Evolutionary conservation across 2,797 vertebrate species (phyloP), one percentile per base, ranked within the genome.

Genomic region (Botia kubotai): DNA sequence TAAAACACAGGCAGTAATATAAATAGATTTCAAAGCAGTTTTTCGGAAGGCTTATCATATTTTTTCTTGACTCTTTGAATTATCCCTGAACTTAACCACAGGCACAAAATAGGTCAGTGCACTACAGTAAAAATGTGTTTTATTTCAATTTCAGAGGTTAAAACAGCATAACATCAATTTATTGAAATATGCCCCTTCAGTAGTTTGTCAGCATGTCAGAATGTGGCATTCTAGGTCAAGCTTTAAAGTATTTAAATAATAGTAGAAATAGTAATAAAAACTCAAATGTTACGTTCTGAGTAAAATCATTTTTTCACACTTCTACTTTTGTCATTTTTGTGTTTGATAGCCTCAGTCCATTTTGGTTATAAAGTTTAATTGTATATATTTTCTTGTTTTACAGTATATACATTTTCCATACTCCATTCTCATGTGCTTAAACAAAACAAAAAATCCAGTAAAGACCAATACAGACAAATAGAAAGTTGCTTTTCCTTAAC

Each of bases 1-100:
- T 36, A 36, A 65, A 53, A 53, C 16, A 52, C 16, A 75, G 7
- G 6, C 23, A 13, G 21, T 29, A 23, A 46, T 33, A 50, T 19
- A 75, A 52, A 33, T 23, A 23, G 53, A 58, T 78, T 39, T 58
- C 23, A 17, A 77, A 43, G 60, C 48, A 55, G 26, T 19, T 67
- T 46, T 52, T 11, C 57, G 0, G 8, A 29, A 39, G 36, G 36
- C n/a, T 23, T 29, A 16, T 58, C 7, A 2, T 53, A 16, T 2
- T 52, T 63, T 29, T 26, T 75, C 16, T 14, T 17, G 10, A 11
- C 16, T 75, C 3, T 62, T 60, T 33, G 19, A 60, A 75, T 60
- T 36, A 75, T 80, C 21, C 19, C 16, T 29, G 63, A 39, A 73
- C 11, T 19, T 67, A 26, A 43, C 36, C 53, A 21, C 43, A 52